These are phyloP conservation scores for Chaetops frenatus DNA, from an alignment of 2,113 vertebrate species.

Conservation along the genomic window DNA sequence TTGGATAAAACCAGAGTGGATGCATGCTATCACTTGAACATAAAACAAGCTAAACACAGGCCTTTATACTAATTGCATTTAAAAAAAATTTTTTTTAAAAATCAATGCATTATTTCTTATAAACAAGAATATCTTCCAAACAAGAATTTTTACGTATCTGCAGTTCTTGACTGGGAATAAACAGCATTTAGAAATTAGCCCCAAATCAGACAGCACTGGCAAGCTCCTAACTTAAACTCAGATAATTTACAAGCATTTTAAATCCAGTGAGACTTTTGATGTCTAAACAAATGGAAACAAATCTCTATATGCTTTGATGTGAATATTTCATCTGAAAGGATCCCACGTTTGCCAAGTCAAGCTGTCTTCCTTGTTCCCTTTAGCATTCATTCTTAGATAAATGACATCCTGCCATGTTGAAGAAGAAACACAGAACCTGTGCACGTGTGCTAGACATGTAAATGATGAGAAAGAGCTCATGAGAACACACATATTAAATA, in stretches of 20 bases:
- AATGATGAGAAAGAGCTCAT: not conserved
- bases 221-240: not conserved
- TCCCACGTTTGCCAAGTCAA: not conserved
- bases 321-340: not conserved
- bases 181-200: not conserved
- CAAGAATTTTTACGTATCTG: not conserved
- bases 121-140: not conserved
- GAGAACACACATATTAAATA: not conserved
- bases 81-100: not conserved
- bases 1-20: not conserved
- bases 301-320: not conserved
- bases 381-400: not conserved
- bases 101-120: not conserved
- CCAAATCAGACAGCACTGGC: not conserved
- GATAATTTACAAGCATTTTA: not conserved
- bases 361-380: not conserved
- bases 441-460: not conserved
- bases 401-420: not conserved
- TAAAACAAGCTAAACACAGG: not conserved
- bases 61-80: not conserved
- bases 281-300: conserved; percentile 30
- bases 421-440: not conserved
- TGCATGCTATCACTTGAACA: not conserved
- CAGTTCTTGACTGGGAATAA: not conserved
- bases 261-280: conserved; percentile 1